Conservation (phyloP, 2,113 vertebrate species). For the Falcunculus frontatus region DNA sequence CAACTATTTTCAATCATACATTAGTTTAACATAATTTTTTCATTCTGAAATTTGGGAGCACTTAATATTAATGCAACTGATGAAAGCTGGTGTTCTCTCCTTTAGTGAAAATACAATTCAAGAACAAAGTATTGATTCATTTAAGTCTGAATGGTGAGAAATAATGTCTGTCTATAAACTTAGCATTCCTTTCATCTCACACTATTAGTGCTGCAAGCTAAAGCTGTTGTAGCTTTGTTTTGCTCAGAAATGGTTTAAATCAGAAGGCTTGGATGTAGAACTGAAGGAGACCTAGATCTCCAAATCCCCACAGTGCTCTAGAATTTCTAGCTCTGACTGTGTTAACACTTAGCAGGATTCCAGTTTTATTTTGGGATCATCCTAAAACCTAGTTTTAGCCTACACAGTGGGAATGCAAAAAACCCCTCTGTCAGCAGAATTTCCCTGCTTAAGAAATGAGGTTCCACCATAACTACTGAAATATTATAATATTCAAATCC, state of each 20-base stretch:
- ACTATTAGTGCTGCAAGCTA: background rate
- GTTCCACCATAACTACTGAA: background rate
- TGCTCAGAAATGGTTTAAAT: background rate
- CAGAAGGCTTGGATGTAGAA: background rate
- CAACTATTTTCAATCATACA: background rate
- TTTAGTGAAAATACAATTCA: background rate
- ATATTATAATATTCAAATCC: background rate
- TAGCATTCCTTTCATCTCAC: background rate
- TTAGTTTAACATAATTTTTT: constrained; percentile 26
- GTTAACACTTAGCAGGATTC: background rate
- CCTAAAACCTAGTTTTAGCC: background rate
- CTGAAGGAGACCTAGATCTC: background rate
- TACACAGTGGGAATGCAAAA: background rate
- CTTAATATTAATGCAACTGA: constrained; percentile 8
- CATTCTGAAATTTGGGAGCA: constrained; percentile 21
- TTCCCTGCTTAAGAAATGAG: background rate
- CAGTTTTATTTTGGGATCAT: background rate
- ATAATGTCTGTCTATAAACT: background rate
- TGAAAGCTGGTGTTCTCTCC: background rate
- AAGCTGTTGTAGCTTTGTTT: background rate
- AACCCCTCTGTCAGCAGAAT: rapidly evolving
- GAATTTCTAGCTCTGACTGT: background rate
- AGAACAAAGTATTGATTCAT: constrained; percentile 1
- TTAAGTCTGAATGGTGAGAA: background rate
- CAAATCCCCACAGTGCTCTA: background rate